phyloP scores from a whole-genome alignment of 2,888 invertebrate genomes.

The Apomyelois bistriatella region DNA sequence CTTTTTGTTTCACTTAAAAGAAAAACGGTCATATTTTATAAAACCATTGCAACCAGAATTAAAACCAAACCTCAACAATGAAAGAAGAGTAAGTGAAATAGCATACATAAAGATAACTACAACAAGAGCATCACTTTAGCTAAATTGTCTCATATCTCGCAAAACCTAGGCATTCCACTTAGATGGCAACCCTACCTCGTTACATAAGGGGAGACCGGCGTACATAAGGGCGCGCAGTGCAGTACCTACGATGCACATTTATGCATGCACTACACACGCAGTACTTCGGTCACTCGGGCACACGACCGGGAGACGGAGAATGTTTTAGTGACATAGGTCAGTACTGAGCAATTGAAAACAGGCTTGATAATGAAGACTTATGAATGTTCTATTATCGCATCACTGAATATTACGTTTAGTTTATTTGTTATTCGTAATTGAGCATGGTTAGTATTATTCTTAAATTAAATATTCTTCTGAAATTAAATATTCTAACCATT shows the following conservation, averaged over 20 bases:
- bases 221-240: slow-evolving; percentile 50
- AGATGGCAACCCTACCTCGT: slow-evolving; percentile 42
- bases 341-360: slow-evolving; percentile 12
- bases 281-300: slow-evolving; percentile 15
- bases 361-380: not conserved
- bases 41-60: too few relatives aligned
- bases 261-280: slow-evolving; percentile 28
- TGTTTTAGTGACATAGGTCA: slow-evolving; percentile 22
- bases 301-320: slow-evolving; percentile 8
- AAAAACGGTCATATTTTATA: too few relatives aligned
- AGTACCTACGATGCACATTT: slow-evolving; percentile 29
- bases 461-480: too few relatives aligned
- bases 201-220: slow-evolving; percentile 45
- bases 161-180: slow-evolving; percentile 14
- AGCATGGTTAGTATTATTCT: too few relatives aligned
- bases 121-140: not conserved
- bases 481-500: too few relatives aligned
- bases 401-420: not conserved
- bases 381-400: not conserved
- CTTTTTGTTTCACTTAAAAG: too few relatives aligned
- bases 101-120: too few relatives aligned
- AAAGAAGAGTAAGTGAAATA: too few relatives aligned
- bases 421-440: not conserved
- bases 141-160: slow-evolving; percentile 10
- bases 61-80: too few relatives aligned